Conservation (phyloP, 64 coral and sea anemone genomes). For the Anthopleura sola region DNA sequence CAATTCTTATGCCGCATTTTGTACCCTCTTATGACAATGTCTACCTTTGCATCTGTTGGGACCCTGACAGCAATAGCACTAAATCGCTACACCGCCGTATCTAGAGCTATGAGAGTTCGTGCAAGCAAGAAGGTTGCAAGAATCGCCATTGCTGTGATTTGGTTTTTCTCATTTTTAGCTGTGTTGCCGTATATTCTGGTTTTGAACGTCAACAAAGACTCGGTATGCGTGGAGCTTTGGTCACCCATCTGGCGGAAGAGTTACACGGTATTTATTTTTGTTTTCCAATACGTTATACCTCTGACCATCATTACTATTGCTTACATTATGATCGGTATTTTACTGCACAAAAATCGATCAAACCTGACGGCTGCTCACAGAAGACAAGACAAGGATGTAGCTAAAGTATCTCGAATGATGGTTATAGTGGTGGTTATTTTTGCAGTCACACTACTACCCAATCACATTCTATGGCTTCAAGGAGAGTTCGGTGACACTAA, state of each 20-base stretch:
- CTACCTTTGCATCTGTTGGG: conserved; percentile 73
- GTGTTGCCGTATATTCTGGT: conserved; percentile 65
- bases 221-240: conserved; percentile 65
- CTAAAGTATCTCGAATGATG: conserved; percentile 87
- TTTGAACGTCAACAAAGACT: conserved; percentile 45
- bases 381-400: conserved; percentile 71
- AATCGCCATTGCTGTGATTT: conserved; percentile 52
- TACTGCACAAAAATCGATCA: conserved; percentile 58
- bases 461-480: conserved; percentile 79
- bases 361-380: conserved; percentile 65
- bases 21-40: conserved; percentile 89
- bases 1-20: conserved; percentile 62
- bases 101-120: conserved; percentile 58
- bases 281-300: conserved; percentile 81
- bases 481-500: conserved; percentile 47
- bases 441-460: conserved; percentile 83
- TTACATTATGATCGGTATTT: conserved; percentile 57
- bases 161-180: conserved; percentile 44
- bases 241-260: conserved; percentile 42
- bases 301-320: conserved; percentile 72
- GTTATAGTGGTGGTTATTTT: conserved; percentile 71
- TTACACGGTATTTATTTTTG: conserved; percentile 77
- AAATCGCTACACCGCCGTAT: conserved; percentile 72
- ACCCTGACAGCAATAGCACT: conserved; percentile 82
- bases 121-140: conserved; percentile 53